phyloP scores from a whole-genome alignment of 2,888 invertebrate genomes.

The Lagria hirta region DNA sequence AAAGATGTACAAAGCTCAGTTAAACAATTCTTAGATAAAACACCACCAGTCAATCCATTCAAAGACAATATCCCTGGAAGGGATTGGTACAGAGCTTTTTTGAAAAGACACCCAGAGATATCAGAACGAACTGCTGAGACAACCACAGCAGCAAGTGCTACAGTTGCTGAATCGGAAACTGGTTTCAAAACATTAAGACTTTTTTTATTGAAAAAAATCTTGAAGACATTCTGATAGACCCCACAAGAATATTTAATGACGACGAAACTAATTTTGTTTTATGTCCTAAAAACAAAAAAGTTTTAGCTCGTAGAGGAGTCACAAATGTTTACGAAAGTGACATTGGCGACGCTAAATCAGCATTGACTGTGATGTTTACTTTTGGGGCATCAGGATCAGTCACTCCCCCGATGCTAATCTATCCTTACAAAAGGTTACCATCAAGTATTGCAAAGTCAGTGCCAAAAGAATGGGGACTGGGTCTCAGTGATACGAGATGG shows the following conservation, averaged over 20 bases:
- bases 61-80: conserved; percentile 38
- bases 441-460: conserved; percentile 41
- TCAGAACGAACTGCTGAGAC: conserved; percentile 37
- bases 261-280: conserved; percentile 12
- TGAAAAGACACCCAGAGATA: conserved; percentile 39
- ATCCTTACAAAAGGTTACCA: conserved; percentile 45
- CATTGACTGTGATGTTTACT: conserved; percentile 47
- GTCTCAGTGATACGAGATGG: conserved; percentile 49
- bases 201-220: conserved; percentile 35
- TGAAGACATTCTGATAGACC: conserved; percentile 22
- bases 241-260: conserved; percentile 32
- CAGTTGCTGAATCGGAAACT: conserved; percentile 23
- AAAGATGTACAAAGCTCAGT: conserved; percentile 34
- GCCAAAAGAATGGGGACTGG: conserved; percentile 49
- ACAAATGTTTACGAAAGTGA: conserved; percentile 28
- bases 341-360: conserved; percentile 33
- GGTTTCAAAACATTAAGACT: conserved; percentile 40
- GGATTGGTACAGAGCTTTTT: conserved; percentile 42
- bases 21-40: conserved; percentile 30
- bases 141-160: conserved; percentile 40
- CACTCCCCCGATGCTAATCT: conserved; percentile 46
- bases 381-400: conserved; percentile 42
- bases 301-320: conserved; percentile 11
- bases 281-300: conserved; percentile 11
- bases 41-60: conserved; percentile 37